Percentiles rank a stretch among this genome's conserved stretches.
Conservation (phyloP, 1,140 invertebrate species). For the Trichomalopsis sarcophagae region DNA sequence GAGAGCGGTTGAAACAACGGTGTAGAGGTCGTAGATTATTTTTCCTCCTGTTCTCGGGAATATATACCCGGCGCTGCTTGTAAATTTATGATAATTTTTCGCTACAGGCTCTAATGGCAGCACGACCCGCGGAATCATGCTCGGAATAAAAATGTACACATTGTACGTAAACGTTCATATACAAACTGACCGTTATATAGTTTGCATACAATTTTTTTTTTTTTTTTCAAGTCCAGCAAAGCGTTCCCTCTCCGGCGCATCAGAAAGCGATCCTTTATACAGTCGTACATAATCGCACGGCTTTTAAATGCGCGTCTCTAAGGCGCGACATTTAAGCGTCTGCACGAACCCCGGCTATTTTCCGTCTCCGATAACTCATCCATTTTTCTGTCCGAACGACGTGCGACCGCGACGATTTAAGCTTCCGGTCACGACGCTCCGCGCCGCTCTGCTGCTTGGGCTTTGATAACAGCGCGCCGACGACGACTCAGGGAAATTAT, state of each 20-base stretch:
- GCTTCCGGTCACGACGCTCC: constrained; percentile 25
- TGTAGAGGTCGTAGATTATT: too few species aligned
- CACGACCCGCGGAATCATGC: neutral
- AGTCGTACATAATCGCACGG: too few species aligned
- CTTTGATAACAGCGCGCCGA: constrained; percentile 4
- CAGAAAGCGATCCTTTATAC: neutral
- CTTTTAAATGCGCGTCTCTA: neutral
- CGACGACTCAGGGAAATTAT: neutral
- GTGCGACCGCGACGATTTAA: neutral
- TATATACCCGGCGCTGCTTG: neutral
- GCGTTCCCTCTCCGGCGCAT: neutral
- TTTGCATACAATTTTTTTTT: too few species aligned
- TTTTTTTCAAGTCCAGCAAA: too few species aligned
- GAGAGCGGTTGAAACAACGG: neutral
- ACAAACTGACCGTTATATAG: neutral
- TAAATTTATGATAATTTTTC: constrained; percentile 17
- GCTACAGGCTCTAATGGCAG: neutral
- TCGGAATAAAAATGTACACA: neutral
- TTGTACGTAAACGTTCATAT: too few species aligned
- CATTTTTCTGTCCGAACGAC: neutral
- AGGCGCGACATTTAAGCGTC: neutral
- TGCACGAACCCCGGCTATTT: neutral
- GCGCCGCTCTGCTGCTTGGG: neutral
- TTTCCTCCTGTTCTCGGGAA: neutral
- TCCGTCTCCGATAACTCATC: constrained; percentile 13